These are phyloP conservation scores for Ondatra zibethicus DNA, from an alignment of 2,113 vertebrate species.

Conservation along the genomic window DNA sequence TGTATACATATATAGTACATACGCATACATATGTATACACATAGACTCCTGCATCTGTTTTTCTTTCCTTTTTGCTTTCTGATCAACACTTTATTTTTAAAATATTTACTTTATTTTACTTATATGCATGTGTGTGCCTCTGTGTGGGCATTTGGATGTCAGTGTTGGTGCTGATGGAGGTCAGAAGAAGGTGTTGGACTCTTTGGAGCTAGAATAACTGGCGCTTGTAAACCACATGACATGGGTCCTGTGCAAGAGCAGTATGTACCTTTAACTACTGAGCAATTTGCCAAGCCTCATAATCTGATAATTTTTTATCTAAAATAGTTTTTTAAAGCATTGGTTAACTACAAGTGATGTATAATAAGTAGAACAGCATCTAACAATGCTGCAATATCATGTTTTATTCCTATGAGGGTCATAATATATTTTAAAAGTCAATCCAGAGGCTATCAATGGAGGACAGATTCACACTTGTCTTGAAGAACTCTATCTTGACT, in stretches of 20 bases:
- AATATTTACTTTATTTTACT: background rate
- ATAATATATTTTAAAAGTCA: background rate
- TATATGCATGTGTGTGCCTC: background rate
- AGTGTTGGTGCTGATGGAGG: background rate
- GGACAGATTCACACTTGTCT: background rate
- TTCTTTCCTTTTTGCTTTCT: background rate
- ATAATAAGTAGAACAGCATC: slow-evolving; percentile 22
- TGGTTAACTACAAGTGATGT: background rate
- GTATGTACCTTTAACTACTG: background rate
- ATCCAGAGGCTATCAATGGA: background rate
- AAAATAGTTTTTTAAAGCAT: slow-evolving; percentile 18
- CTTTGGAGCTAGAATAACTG: background rate
- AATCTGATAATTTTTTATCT: background rate
- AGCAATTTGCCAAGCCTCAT: background rate
- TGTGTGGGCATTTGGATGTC: background rate
- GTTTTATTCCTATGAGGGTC: background rate
- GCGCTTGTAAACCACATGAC: background rate
- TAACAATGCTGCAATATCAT: background rate
- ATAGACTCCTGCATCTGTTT: background rate
- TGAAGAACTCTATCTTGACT: background rate
- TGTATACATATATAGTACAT: no score
- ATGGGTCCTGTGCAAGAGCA: no score
- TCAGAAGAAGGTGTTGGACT: background rate
- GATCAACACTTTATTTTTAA: background rate
- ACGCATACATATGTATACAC: background rate